Percentiles rank a stretch among this genome's conserved stretches.
These are phyloP conservation scores for Echinarachnius parma DNA, from an alignment of 53 echinoderm and acorn worm genomes.

Conservation along the genomic window DNA sequence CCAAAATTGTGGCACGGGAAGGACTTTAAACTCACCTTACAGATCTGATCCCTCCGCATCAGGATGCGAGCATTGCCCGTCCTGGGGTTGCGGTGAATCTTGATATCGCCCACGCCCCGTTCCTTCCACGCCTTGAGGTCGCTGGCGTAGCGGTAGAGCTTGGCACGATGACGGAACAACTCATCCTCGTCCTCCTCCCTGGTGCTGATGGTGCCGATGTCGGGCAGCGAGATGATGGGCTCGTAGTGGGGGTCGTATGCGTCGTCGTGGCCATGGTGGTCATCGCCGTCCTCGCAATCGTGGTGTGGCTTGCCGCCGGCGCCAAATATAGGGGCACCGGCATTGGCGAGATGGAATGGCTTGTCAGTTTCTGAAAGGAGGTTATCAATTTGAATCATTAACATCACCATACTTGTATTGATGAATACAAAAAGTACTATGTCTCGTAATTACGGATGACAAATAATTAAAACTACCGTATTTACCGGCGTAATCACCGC, in stretches of 20 bases:
- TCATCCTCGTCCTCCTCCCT: slow-evolving; percentile 85
- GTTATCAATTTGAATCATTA: too few species aligned
- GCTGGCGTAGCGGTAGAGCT: slow-evolving; percentile 67
- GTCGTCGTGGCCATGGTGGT: slow-evolving; percentile 16
- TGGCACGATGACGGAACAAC: slow-evolving; percentile 74
- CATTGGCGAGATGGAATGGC: slow-evolving; percentile 62
- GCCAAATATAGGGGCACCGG: slow-evolving; percentile 81
- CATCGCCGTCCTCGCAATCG: background rate
- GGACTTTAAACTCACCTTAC: slow-evolving; percentile 46
- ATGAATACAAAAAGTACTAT: too few species aligned
- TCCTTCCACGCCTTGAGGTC: slow-evolving; percentile 79
- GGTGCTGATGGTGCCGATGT: slow-evolving; percentile 64
- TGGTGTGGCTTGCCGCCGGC: background rate
- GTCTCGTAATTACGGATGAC: too few species aligned
- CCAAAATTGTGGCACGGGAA: too few species aligned
- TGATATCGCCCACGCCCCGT: slow-evolving; percentile 85
- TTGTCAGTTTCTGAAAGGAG: slow-evolving; percentile 10
- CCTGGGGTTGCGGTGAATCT: slow-evolving; percentile 64
- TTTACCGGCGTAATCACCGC: too few species aligned
- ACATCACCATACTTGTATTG: too few species aligned
- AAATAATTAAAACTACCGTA: too few species aligned
- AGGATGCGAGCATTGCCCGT: slow-evolving; percentile 59
- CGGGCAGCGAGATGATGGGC: slow-evolving; percentile 81
- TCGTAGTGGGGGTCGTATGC: slow-evolving; percentile 93
- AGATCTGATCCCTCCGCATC: slow-evolving; percentile 77